These are phyloP conservation scores for Formica selysi DNA, from an alignment of 1,140 invertebrate species.

Conservation along the genomic window DNA sequence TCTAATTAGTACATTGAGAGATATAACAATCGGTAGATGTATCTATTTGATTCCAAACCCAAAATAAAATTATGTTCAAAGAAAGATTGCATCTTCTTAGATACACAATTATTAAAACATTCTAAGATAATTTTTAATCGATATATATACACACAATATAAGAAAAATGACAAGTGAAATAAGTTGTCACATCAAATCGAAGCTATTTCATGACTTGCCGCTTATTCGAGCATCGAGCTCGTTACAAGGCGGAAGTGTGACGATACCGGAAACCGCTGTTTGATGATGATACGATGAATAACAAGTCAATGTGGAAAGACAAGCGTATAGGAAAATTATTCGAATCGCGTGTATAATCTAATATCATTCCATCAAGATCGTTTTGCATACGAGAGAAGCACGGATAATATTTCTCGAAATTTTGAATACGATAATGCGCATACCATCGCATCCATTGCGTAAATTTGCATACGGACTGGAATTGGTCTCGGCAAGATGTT, in stretches of 20 bases:
- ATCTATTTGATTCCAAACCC: background rate
- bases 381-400: background rate
- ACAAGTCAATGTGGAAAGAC: slow-evolving; percentile 34
- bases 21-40: background rate
- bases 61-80: background rate
- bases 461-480: background rate
- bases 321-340: slow-evolving; percentile 18
- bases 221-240: background rate
- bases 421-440: background rate
- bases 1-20: no score
- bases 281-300: slow-evolving; percentile 27
- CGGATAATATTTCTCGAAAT: background rate
- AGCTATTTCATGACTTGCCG: background rate
- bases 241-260: slow-evolving; percentile 12
- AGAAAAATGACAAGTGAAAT: background rate
- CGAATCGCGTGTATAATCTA: background rate
- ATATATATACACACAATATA: background rate
- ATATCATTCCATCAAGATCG: background rate
- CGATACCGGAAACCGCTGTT: slow-evolving; percentile 24
- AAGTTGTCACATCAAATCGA: background rate
- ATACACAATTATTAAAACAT: background rate
- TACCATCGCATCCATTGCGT: background rate
- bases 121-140: background rate
- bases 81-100: background rate
- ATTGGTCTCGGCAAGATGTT: slow-evolving; percentile 1